phyloP scores from a whole-genome alignment of 2,797 vertebrate species.

The Ctenosaura bakeri region DNA sequence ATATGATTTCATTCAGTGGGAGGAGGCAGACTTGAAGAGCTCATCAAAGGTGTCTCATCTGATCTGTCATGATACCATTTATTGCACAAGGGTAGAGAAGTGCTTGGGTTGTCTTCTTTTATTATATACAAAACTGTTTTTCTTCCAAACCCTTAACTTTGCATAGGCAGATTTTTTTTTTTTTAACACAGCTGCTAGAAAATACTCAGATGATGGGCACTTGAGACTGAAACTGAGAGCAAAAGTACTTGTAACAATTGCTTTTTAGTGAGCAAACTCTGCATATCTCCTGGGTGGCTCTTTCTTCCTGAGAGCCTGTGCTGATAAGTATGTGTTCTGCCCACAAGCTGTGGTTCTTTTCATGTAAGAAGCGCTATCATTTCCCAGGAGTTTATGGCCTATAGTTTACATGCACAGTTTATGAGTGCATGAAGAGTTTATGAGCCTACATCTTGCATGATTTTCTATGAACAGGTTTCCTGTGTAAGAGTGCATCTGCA shows the following conservation, averaged over 20 bases:
- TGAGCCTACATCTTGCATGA: neutral
- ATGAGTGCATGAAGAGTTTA: too few relatives aligned
- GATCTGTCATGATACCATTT: neutral
- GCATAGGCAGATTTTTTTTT: neutral
- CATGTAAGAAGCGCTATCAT: neutral
- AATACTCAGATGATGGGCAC: constrained; percentile 8
- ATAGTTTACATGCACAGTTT: neutral
- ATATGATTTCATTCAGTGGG: neutral
- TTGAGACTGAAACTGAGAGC: neutral
- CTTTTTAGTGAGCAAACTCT: neutral
- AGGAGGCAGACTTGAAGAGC: neutral
- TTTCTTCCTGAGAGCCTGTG: neutral
- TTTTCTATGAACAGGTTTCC: neutral
- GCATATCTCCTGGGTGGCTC: neutral
- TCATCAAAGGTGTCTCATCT: neutral
- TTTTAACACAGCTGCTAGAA: neutral
- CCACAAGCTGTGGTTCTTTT: neutral
- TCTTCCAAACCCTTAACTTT: neutral
- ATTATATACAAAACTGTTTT: neutral
- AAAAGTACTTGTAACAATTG: neutral
- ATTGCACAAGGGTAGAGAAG: neutral
- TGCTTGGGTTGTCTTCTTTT: neutral
- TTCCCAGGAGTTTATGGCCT: neutral
- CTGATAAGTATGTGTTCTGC: neutral
- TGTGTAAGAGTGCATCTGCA: too few relatives aligned